Evolutionary conservation across 2,888 invertebrate genomes (phyloP), one percentile per base, ranked within the genome.

Genomic region (Plagodis pulveraria): DNA sequence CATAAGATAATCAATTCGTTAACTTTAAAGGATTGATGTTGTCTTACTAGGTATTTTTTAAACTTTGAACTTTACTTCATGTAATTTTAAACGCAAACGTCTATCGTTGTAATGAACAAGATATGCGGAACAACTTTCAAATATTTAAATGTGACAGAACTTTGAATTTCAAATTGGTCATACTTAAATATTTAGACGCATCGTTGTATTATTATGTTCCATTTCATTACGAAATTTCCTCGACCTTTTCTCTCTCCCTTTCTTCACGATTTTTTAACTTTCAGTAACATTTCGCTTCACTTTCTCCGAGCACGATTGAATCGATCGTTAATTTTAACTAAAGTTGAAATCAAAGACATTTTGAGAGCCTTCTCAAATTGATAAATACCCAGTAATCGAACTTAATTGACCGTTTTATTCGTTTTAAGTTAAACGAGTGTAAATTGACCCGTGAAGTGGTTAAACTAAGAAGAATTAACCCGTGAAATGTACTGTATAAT

Each of bases 191-290:
- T 22, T 22, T 22, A 22, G 22, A 22, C 22, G 22, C 22, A 22
- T 22, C 22, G 22, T 22, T 22, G 4, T 22, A 22, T 22, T 22
- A 22, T 22, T 22, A 22, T 38, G 7, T 9, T 38, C 9, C 9
- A 50, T 33, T 35, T 35, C 9, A 56, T 12, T 54, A 42, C 5
- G 38, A 33, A 40, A 53, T 53, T 56, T 48, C 48, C 48, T 60
- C 45, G 41, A 53, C 55, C 47, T 58, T 55, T 56, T 8, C 56
- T 48, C 57, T 50, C 52, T 64, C 56, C 65, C 33, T 52, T 55
- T 62, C 62, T 51, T 63, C 58, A 61, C 53, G 48, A 52, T 56
- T 62, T 65, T 63, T 61, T 49, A 44, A 56, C 49, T 54, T 63
- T 57, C 55, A 52, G 56, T 56, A 43, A 53, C 46, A 56, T 49